phyloP scores from a whole-genome alignment of 2,888 invertebrate genomes.

The Lasioglossum vierecki region DNA sequence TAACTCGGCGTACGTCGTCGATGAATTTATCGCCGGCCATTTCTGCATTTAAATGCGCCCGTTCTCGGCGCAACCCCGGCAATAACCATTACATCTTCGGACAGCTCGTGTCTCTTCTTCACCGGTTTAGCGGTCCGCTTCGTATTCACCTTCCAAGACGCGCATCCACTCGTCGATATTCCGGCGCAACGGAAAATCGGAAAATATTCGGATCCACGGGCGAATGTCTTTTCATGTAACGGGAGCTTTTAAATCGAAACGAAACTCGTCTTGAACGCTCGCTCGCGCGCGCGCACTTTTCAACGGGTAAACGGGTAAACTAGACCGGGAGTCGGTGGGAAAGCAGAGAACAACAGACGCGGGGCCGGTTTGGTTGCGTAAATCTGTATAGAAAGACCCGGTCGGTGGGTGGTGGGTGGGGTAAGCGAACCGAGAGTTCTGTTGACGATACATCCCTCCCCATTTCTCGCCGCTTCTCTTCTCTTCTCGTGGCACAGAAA shows the following conservation, averaged over 20 bases:
- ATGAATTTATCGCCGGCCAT: conserved; percentile 60
- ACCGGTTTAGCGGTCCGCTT: not conserved
- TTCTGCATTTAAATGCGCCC: conserved; percentile 51
- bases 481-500: conserved; percentile 56
- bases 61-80: not conserved
- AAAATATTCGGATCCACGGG: not conserved
- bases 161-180: not conserved
- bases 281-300: not conserved
- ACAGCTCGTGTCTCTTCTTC: conserved; percentile 10
- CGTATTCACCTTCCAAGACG: not conserved
- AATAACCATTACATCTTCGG: conserved; percentile 32
- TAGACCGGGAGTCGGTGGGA: not conserved
- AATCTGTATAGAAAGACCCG: conserved; percentile 13
- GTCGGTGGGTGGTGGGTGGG: not conserved
- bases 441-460: conserved; percentile 24
- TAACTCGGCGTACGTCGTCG: conserved; percentile 50
- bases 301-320: not conserved
- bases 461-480: not conserved
- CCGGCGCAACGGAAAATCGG: not conserved
- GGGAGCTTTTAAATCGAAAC: not conserved
- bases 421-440: conserved; percentile 2
- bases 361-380: conserved; percentile 28
- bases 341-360: conserved; percentile 24
- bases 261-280: not conserved
- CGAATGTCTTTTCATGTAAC: not conserved